A percentile compares a stretch with the other conserved stretches of the same genome.
These are phyloP conservation scores for Cynoglossus semilaevis DNA, from an alignment of 2,113 vertebrate species.

Conservation along the genomic window DNA sequence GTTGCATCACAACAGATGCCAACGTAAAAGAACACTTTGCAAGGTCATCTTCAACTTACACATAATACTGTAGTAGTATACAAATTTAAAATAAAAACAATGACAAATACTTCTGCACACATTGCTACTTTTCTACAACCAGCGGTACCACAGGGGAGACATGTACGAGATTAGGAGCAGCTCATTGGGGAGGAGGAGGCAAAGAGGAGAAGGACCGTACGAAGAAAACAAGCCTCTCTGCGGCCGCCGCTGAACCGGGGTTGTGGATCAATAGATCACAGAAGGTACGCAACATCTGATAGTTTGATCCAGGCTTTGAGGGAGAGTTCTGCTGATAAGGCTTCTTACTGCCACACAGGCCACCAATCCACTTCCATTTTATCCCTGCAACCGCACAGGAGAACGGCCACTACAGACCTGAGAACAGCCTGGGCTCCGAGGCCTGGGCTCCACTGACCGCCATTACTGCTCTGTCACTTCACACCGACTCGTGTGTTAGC, in stretches of 20 bases:
- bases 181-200: constrained; percentile 1
- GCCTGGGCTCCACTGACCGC: constrained; percentile 13
- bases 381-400: constrained; percentile 43
- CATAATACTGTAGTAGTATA: no score
- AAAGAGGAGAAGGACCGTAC: constrained; percentile 23
- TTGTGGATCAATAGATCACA: constrained; percentile 62
- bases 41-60: no score
- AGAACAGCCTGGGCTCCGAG: constrained; percentile 21
- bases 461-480: not conserved
- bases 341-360: constrained; percentile 39
- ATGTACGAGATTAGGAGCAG: not conserved
- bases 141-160: not conserved
- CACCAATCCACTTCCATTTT: constrained; percentile 57
- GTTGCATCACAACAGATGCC: no score
- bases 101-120: not conserved
- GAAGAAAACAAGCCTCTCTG: constrained; percentile 34
- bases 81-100: not conserved
- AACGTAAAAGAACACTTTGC: no score
- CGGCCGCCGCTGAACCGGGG: constrained; percentile 34
- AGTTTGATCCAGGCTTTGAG: constrained; percentile 31
- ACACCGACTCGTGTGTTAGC: no score
- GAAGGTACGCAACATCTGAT: constrained; percentile 55
- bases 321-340: constrained; percentile 56
- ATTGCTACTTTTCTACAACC: constrained; percentile 3
- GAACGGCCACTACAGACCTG: constrained; percentile 34